Conservation (phyloP, 2,113 vertebrate species). For the Notarius quadriscutis region DNA sequence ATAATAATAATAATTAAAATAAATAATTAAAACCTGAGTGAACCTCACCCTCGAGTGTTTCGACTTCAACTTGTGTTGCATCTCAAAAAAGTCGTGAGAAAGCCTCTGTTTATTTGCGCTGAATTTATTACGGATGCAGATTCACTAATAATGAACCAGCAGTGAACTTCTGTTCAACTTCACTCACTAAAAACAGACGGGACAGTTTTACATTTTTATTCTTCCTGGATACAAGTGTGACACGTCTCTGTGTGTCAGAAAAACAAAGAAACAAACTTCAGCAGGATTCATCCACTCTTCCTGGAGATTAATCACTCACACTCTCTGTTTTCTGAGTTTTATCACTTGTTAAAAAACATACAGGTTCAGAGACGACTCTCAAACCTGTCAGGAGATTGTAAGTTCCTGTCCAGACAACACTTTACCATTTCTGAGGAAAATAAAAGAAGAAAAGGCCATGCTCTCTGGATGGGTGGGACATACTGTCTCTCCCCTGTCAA, state of each 20-base stretch:
- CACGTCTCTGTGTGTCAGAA: no score
- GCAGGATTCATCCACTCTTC: no score
- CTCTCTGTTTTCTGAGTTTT: no score
- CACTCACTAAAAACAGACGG: not conserved
- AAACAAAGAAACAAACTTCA: no score
- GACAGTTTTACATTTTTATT: no score
- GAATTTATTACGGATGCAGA: not conserved
- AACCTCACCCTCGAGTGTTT: not conserved
- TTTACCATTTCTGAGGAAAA: no score
- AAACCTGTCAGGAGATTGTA: not conserved
- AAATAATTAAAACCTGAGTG: conserved; percentile 7
- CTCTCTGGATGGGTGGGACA: not conserved
- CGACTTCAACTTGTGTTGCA: not conserved
- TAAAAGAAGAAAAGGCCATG: not conserved
- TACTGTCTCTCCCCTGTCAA: not conserved
- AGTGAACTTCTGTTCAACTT: not conserved
- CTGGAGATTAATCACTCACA: no score
- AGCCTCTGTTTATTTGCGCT: not conserved
- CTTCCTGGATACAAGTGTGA: no score
- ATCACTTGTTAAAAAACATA: no score
- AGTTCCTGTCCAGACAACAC: not conserved
- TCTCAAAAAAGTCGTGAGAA: not conserved
- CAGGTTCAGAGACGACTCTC: no score
- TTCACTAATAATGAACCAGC: not conserved
- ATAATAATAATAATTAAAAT: not conserved